These are phyloP conservation scores for Oncorhynchus keta DNA, from an alignment of 2,113 vertebrate species.

Conservation along the genomic window DNA sequence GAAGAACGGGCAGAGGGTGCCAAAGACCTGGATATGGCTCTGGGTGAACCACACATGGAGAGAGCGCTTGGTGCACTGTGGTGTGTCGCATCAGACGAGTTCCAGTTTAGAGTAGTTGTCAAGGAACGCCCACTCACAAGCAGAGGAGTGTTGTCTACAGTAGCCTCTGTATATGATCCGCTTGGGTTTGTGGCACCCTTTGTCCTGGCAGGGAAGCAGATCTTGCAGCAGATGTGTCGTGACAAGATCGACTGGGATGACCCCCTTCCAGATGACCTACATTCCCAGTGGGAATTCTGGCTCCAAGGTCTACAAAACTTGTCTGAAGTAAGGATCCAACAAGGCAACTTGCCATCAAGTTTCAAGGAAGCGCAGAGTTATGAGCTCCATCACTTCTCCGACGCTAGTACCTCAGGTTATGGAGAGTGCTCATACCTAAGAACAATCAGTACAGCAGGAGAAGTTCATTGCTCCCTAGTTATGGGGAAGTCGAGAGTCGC, in stretches of 20 bases:
- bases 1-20: too few relatives aligned
- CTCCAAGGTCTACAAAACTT: background rate
- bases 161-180: background rate
- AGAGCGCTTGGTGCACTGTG: too few relatives aligned
- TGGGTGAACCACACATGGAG: too few relatives aligned
- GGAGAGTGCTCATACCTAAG: too few relatives aligned
- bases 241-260: background rate
- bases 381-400: background rate
- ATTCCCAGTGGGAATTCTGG: background rate
- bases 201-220: background rate
- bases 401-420: background rate
- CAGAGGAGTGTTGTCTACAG: background rate
- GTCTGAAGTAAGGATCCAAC: background rate
- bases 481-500: too few relatives aligned
- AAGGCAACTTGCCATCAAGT: background rate
- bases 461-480: too few relatives aligned
- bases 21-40: too few relatives aligned
- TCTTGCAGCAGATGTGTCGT: background rate
- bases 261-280: background rate
- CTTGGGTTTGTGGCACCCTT: background rate
- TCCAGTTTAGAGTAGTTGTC: background rate
- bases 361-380: background rate
- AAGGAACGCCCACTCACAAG: background rate
- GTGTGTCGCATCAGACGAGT: background rate
- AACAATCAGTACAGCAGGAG: too few relatives aligned